Evolutionary conservation across 92 coral and sea anemone species (phyloP).

Genomic region (Paramuricea clavata): DNA sequence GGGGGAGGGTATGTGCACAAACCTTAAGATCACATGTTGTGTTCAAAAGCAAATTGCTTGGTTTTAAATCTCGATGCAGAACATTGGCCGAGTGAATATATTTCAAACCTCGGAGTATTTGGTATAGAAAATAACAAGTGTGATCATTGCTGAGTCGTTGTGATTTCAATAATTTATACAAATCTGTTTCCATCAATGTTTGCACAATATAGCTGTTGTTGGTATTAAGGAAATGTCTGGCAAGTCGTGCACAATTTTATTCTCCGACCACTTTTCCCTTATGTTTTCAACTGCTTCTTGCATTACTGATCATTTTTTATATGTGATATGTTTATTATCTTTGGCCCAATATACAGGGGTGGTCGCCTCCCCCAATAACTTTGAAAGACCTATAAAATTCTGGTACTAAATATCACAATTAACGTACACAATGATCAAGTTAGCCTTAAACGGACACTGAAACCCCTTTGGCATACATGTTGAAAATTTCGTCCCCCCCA

Average conservation of each 20-base stretch:
- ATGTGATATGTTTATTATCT: no score
- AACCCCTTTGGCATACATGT: no score
- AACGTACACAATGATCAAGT: no score
- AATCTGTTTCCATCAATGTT: constrained; percentile 95
- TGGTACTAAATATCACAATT: no score
- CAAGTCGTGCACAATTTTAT: background rate
- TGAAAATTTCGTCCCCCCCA: no score
- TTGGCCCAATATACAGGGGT: no score
- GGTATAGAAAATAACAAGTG: constrained; percentile 93
- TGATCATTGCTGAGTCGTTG: constrained; percentile 98
- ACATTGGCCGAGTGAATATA: constrained; percentile 99
- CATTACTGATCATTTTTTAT: no score
- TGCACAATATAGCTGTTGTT: constrained; percentile 85
- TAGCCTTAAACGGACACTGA: no score
- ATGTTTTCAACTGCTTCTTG: no score
- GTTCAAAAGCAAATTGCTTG: constrained; percentile 93
- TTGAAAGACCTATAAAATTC: no score
- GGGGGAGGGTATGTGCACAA: no score
- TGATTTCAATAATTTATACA: constrained; percentile 92
- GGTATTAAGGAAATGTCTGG: constrained; percentile 21
- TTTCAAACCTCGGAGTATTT: constrained; percentile 94
- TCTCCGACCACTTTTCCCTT: background rate
- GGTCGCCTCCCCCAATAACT: no score
- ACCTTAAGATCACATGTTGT: constrained; percentile 99
- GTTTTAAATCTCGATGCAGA: constrained; percentile 96